Evolutionary conservation across 2,113 vertebrate genomes (phyloP).

Genomic region (Pedionomus torquatus): DNA sequence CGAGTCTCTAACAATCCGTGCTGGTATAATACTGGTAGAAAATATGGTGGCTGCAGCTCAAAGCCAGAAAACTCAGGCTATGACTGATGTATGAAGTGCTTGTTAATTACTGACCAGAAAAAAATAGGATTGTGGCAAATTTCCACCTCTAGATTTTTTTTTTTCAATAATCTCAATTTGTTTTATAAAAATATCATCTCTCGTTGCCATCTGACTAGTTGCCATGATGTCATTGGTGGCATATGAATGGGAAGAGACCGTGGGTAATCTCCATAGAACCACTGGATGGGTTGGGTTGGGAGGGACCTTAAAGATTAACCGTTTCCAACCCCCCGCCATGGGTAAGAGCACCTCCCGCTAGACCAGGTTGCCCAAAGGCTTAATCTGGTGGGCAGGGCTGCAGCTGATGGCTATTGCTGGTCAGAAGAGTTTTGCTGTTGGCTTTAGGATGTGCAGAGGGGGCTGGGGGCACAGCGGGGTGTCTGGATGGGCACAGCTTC

Average conservation of each 20-base stretch:
- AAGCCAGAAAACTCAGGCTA: neutral
- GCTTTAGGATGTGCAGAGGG: rapidly evolving
- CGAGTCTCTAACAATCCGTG: neutral
- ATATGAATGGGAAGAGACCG: neutral
- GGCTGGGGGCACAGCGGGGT: rapidly evolving
- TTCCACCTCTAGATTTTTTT: neutral
- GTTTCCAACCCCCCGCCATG: neutral
- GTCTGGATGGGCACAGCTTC: neutral
- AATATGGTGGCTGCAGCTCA: neutral
- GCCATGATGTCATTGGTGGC: rapidly evolving
- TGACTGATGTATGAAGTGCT: rapidly evolving
- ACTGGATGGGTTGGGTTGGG: neutral
- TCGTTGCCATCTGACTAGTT: too few relatives aligned
- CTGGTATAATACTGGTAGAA: neutral
- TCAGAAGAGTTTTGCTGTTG: neutral
- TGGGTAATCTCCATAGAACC: neutral
- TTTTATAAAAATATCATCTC: neutral
- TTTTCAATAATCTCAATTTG: neutral
- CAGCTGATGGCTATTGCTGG: neutral
- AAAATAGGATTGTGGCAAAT: neutral
- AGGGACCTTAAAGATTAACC: neutral
- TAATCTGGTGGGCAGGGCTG: neutral
- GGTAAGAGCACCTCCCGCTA: neutral
- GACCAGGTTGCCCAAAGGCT: neutral
- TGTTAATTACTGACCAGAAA: neutral